These are phyloP conservation scores for Podotricha telesiphe DNA, from an alignment of 2,888 invertebrate genomes.

Conservation along the genomic window DNA sequence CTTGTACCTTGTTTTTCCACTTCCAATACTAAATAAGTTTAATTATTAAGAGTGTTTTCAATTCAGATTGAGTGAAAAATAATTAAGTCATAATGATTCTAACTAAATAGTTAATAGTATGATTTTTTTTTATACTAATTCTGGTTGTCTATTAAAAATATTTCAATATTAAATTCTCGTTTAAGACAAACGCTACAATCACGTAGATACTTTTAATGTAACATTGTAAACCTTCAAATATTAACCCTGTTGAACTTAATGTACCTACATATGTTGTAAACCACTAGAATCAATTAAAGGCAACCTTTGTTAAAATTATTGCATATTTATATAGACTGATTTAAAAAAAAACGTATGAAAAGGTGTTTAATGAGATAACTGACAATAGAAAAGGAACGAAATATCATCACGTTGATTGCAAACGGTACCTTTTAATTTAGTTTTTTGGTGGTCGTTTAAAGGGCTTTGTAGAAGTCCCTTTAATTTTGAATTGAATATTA, in stretches of 20 bases:
- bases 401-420: slow-evolving; percentile 31
- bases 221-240: slow-evolving; percentile 35
- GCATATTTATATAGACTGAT: neutral
- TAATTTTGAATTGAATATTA: slow-evolving; percentile 20
- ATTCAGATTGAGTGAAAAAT: no score
- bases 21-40: neutral
- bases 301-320: slow-evolving; percentile 5
- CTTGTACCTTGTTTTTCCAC: neutral
- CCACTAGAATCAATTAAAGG: slow-evolving; percentile 27
- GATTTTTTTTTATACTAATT: no score
- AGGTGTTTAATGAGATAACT: neutral
- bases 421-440: slow-evolving; percentile 34
- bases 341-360: neutral
- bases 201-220: neutral
- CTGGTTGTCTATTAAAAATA: no score
- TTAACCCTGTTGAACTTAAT: slow-evolving; percentile 41
- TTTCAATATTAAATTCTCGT: no score
- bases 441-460: slow-evolving; percentile 14
- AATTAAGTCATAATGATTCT: no score
- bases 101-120: no score
- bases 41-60: no score
- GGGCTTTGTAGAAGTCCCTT: slow-evolving; percentile 23
- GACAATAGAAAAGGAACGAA: slow-evolving; percentile 12
- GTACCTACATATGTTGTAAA: slow-evolving; percentile 10
- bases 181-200: neutral